These are phyloP conservation scores for Lysandra bellargus DNA, from an alignment of 2,888 invertebrate species.

Conservation along the genomic window DNA sequence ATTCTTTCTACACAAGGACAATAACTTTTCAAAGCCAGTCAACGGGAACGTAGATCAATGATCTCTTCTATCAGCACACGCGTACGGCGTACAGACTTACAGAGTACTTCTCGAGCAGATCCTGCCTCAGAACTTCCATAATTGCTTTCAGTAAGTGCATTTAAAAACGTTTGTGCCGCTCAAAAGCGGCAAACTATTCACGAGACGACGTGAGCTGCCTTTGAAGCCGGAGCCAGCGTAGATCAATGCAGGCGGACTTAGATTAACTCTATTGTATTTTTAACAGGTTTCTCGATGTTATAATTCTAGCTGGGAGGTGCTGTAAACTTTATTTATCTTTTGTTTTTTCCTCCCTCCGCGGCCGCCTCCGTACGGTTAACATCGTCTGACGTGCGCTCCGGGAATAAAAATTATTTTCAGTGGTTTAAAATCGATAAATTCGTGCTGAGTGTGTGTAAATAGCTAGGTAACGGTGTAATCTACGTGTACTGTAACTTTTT, in stretches of 20 bases:
- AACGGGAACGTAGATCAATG: not conserved
- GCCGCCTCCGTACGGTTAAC: no score
- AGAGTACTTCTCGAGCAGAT: conserved; percentile 9
- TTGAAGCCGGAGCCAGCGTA: conserved; percentile 11
- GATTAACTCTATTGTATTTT: conserved; percentile 28
- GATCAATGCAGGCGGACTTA: conserved; percentile 22
- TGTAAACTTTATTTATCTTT: not conserved
- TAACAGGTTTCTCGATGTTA: not conserved
- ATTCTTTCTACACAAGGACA: not conserved
- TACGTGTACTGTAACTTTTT: no score
- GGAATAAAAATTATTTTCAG: no score
- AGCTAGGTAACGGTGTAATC: no score
- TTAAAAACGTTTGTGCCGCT: conserved; percentile 36
- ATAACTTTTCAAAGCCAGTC: not conserved
- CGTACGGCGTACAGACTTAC: not conserved
- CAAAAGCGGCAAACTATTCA: conserved; percentile 35
- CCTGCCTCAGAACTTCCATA: conserved; percentile 36
- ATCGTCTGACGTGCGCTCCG: no score
- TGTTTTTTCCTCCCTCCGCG: no score
- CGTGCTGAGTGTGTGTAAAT: no score
- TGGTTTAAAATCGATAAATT: no score
- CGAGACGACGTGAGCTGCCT: conserved; percentile 20
- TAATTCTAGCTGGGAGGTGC: not conserved
- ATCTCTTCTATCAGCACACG: not conserved
- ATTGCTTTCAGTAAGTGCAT: conserved; percentile 37